These are phyloP conservation scores for Brachypodius melanocephalos DNA, from an alignment of 2,113 vertebrate species.

Conservation along the genomic window DNA sequence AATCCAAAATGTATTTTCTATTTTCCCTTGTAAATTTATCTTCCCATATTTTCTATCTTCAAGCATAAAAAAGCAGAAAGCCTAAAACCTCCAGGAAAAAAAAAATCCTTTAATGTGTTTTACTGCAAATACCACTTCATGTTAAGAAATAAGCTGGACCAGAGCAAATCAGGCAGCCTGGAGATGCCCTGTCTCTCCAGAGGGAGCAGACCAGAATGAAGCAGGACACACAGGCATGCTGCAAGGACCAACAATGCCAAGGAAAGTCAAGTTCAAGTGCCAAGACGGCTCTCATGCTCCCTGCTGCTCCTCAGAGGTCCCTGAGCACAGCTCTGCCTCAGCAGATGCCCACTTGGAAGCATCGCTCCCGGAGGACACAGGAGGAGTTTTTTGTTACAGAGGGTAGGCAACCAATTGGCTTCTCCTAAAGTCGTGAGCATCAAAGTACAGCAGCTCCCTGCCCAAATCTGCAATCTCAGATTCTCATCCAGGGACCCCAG, in stretches of 20 bases:
- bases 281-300: neutral
- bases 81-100: constrained; percentile 27
- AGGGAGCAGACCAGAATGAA: neutral
- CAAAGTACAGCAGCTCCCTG: neutral
- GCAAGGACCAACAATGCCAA: neutral
- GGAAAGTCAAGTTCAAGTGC: neutral
- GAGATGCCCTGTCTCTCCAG: neutral
- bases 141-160: constrained; percentile 12
- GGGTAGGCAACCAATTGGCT: neutral
- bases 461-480: neutral
- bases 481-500: neutral
- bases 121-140: neutral
- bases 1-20: constrained; percentile 30
- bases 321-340: neutral
- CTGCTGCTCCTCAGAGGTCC: neutral
- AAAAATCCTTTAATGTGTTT: constrained; percentile 29
- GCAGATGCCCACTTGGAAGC: neutral
- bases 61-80: constrained; percentile 39
- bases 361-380: rapidly evolving
- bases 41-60: neutral
- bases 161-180: neutral
- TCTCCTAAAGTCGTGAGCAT: neutral
- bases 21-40: constrained; percentile 31
- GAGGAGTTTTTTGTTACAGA: neutral
- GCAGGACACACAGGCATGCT: neutral